Percentiles rank a stretch among this genome's conserved stretches.
Conservation (phyloP, 2,797 vertebrate genomes). For the Mallotus villosus region DNA sequence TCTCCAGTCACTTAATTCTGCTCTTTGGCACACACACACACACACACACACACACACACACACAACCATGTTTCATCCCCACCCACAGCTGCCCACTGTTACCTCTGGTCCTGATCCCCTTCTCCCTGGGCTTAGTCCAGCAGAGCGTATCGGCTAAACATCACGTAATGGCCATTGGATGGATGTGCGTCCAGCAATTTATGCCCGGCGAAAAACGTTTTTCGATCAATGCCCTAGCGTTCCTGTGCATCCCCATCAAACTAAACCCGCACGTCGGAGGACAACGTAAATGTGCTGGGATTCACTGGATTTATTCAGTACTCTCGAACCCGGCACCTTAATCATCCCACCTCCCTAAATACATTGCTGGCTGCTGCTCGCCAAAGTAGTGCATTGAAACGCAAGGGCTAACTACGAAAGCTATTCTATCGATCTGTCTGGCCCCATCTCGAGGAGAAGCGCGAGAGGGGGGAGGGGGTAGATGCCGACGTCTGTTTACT, state of each 20-base stretch:
- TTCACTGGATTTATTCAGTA: not conserved
- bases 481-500: not conserved
- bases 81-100: not conserved
- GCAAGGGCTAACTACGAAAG: too few species aligned
- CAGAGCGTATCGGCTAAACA: conserved; percentile 11
- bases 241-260: conserved; percentile 21
- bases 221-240: conserved; percentile 10
- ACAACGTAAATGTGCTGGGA: not conserved
- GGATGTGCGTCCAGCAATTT: conserved; percentile 8
- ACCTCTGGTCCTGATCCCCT: not conserved
- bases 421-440: too few species aligned
- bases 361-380: not conserved
- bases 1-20: not conserved
- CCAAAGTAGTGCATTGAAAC: too few species aligned
- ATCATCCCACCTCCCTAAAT: not conserved
- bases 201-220: not conserved
- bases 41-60: too few species aligned
- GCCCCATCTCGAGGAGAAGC: not conserved
- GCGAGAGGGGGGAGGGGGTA: too few species aligned
- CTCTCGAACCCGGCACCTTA: not conserved
- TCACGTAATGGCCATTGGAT: conserved; percentile 26
- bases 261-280: not conserved
- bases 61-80: not conserved
- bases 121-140: not conserved
- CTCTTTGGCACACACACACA: not conserved